Evolutionary conservation across 2,113 vertebrate genomes (phyloP).

Genomic region (Psittacula cyanocephala): DNA sequence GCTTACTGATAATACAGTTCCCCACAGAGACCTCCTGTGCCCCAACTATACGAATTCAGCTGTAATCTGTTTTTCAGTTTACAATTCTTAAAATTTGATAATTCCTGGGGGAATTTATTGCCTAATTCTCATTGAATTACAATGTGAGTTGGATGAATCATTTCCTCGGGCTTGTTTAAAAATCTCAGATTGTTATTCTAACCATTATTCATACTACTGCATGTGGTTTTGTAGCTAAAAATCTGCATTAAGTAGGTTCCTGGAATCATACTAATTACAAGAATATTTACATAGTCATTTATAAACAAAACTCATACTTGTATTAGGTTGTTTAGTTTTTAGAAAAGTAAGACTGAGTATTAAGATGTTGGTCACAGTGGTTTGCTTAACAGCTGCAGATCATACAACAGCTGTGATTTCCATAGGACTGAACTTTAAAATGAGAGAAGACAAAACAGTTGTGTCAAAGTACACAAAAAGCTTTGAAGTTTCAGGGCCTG

Average conservation of each 20-base stretch:
- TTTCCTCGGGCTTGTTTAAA: conserved; percentile 20
- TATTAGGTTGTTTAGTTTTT: background rate
- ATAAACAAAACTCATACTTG: background rate
- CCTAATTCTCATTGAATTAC: conserved; percentile 19
- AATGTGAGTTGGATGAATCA: conserved; percentile 17
- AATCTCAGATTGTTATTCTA: conserved; percentile 24
- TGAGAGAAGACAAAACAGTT: background rate
- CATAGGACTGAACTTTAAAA: background rate
- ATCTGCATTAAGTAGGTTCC: background rate
- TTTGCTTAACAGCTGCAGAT: background rate
- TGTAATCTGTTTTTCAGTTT: background rate
- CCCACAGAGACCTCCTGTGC: background rate
- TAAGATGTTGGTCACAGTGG: background rate
- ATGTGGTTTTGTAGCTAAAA: background rate
- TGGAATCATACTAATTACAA: background rate
- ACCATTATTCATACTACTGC: background rate
- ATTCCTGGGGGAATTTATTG: conserved; percentile 14
- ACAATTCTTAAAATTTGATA: conserved; percentile 27
- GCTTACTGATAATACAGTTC: background rate
- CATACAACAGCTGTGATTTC: background rate
- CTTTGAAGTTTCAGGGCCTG: conserved; percentile 1
- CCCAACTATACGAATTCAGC: background rate
- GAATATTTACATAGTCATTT: background rate
- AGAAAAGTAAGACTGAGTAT: background rate
- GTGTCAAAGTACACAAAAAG: background rate